Conservation (phyloP, 2,888 invertebrate genomes). For the Mythimna albipuncta region DNA sequence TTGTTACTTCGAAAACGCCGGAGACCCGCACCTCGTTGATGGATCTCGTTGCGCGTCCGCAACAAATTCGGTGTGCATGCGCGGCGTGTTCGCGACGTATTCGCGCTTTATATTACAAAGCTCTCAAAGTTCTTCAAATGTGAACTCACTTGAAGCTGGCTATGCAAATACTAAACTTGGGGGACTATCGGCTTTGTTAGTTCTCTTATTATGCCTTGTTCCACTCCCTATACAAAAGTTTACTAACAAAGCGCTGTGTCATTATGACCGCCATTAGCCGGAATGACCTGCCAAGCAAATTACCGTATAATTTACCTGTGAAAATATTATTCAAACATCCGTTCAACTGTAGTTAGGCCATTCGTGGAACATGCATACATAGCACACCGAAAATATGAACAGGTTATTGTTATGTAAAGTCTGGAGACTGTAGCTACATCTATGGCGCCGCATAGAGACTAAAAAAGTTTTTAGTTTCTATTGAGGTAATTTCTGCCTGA, state of each 20-base stretch:
- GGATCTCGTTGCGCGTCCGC: no score
- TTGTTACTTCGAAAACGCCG: no score
- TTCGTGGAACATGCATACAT: conserved; percentile 5
- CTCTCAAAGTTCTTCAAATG: background rate
- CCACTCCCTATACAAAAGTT: conserved; percentile 5
- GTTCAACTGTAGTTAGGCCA: conserved; percentile 10
- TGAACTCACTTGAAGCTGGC: background rate
- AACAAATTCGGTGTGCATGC: no score
- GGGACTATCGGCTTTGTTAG: no score
- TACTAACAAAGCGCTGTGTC: conserved; percentile 16
- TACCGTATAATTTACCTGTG: conserved; percentile 23
- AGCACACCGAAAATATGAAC: conserved; percentile 12
- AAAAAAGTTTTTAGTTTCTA: no score
- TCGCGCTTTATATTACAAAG: no score
- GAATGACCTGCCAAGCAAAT: conserved; percentile 24
- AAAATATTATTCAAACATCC: conserved; percentile 39
- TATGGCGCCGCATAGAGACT: background rate
- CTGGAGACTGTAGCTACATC: background rate
- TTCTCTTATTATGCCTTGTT: background rate
- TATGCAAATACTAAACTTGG: background rate
- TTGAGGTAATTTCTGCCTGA: no score
- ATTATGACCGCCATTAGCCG: conserved; percentile 21
- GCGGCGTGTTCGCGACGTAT: no score
- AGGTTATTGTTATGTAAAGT: conserved; percentile 2
- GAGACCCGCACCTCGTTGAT: no score